phyloP scores from a whole-genome alignment of 2,888 invertebrate species.

The Patella ulyssiponensis region DNA sequence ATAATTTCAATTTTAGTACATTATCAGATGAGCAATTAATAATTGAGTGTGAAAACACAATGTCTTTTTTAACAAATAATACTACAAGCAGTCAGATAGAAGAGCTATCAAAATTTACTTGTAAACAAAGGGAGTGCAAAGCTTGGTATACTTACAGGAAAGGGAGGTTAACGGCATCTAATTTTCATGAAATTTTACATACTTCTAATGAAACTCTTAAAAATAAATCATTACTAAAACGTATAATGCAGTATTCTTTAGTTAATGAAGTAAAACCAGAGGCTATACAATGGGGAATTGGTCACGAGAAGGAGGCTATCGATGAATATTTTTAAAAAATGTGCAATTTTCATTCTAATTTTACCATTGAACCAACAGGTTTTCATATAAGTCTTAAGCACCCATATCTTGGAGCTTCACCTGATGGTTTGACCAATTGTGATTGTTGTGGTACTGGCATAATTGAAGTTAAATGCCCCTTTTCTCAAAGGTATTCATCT shows the following conservation, averaged over 20 bases:
- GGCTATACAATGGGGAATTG: neutral
- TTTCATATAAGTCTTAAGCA: neutral
- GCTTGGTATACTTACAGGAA: too few species aligned
- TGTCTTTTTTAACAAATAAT: neutral
- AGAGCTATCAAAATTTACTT: too few species aligned
- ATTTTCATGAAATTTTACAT: too few species aligned
- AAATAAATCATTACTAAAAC: too few species aligned
- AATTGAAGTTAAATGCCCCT: constrained; percentile 8
- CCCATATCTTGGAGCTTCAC: neutral
- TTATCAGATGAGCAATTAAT: too few species aligned
- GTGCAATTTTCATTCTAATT: neutral
- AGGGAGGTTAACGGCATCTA: too few species aligned
- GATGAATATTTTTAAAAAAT: neutral
- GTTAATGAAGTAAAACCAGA: neutral
- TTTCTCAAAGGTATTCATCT: neutral
- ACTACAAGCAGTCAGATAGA: too few species aligned
- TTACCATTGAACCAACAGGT: neutral
- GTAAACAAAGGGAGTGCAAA: too few species aligned
- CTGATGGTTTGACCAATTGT: constrained; percentile 3
- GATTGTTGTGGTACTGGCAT: neutral
- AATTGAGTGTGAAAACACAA: too few species aligned
- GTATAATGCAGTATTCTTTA: too few species aligned
- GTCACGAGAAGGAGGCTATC: neutral
- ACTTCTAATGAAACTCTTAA: too few species aligned
- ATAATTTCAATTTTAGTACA: too few species aligned